Evolutionary conservation across 53 echinoderm and acorn worm species (phyloP), one percentile per base, ranked within the genome.

Genomic region (Zoroaster sp.): DNA sequence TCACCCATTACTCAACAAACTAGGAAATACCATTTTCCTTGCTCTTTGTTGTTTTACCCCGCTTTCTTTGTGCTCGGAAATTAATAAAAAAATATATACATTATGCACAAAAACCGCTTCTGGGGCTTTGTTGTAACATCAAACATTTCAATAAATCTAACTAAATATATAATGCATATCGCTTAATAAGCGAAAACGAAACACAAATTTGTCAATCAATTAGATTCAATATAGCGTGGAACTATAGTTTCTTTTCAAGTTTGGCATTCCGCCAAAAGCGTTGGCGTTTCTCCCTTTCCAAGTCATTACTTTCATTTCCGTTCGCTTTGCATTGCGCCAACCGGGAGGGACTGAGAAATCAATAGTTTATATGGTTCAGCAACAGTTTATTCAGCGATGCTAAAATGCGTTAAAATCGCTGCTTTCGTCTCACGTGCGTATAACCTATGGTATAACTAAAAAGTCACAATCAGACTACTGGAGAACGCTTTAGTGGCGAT

Each of bases 281-380:
- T 59, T 18, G 35, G 3, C 18, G 37, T 34, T 18, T 17, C 49
- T 52, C 10, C 9, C 3, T 59, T 78, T 78, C 40, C 51, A 51
- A 36, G 23, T 54, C 36, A 78, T 78, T 78, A 59, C 20, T 38
- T 78, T 78, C 78, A 78, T 54, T 78, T 78, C 55, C 55, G 15
- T 3, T 11, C 33, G 2, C 18, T 21, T 10, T 34, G 52, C 77
- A 1, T 2, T 0, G 53, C 53, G n/a, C 18, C 53, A 54, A 21
- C 63, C 63, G 37, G 21, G 8, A 34, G 52, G 30, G 39, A 63
- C 5, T 13, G 20, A 28, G 30, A 9, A 40, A 78, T 63, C 78
- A n/a, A 78, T 78, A 25, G 0, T 46, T 28, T 4, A 3, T 23
- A 76, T 18, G 47, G 45, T 5, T 25, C 7, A 18, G 52, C 17